Evolutionary conservation across 1,140 invertebrate species (phyloP).

Genomic region (Drosophila melanica): DNA sequence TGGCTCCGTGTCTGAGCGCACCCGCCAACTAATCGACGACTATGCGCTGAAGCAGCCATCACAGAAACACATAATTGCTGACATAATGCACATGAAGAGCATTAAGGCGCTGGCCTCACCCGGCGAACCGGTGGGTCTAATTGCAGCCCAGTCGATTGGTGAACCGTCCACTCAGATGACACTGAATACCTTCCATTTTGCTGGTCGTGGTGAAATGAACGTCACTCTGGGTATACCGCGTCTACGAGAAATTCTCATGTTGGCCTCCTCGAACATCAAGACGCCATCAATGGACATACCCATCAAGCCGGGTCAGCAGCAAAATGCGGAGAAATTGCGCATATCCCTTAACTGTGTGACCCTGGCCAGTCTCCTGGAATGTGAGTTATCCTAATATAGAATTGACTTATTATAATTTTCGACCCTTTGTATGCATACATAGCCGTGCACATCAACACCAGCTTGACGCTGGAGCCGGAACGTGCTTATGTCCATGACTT

Average conservation of each 20-base stretch:
- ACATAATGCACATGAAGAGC: constrained; percentile 91
- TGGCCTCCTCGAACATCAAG: constrained; percentile 95
- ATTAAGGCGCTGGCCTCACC: constrained; percentile 92
- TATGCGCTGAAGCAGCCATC: constrained; percentile 86
- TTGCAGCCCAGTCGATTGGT: constrained; percentile 98
- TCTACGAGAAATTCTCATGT: constrained; percentile 98
- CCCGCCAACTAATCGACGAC: constrained; percentile 88
- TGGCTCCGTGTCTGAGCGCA: constrained; percentile 92
- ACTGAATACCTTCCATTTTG: constrained; percentile 99
- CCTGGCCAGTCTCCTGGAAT: constrained; percentile 91
- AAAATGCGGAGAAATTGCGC: constrained; percentile 88
- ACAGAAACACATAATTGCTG: constrained; percentile 85
- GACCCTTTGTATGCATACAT: neutral
- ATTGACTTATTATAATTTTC: neutral
- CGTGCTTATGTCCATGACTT: constrained; percentile 86
- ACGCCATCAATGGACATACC: constrained; percentile 98
- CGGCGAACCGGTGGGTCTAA: constrained; percentile 97
- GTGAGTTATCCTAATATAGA: constrained; percentile 63
- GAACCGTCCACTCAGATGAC: constrained; percentile 99
- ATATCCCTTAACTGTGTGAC: constrained; percentile 90
- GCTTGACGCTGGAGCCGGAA: constrained; percentile 85
- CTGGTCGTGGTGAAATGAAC: constrained; percentile 99
- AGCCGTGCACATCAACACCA: constrained; percentile 87
- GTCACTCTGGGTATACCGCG: constrained; percentile 99
- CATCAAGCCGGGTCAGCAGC: constrained; percentile 87